Base-by-base conservation (phyloP, 1,140 invertebrate genomes). In the Leptopilina boulardi region DNA sequence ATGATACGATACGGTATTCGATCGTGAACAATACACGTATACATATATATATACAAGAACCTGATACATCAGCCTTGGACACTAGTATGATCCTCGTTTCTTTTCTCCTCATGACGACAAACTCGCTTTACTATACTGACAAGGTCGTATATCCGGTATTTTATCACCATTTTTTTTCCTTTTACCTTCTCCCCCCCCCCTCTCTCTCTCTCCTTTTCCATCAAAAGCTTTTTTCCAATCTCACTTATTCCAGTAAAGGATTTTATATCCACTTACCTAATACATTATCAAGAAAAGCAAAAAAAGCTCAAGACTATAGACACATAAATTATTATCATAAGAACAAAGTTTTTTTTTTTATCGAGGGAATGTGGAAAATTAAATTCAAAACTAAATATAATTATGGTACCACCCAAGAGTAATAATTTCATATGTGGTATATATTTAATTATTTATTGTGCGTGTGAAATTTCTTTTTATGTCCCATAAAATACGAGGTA, bases 1-100 rank as follows among this genome's bases (percentile, higher is more conserved):
- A 80, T 10, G 59, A 70, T 30, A 79, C 54, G 82, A 82, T 71
- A 77, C 59, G 83, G 73, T 79, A 66, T 76, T 73, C 76, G 83
- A 76, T 76, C 76, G 74, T 74, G 79, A 78, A 84, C 81, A 83
- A 84, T 83, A 71, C n/a, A 73, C 13, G 70, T 4, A 4, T 4
- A 38, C 34, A 81, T 51, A n/a, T n/a, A n/a, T n/a, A n/a, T n/a
- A n/a, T n/a, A n/a, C n/a, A 71, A 76, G 75, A 83, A 78, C 73
- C 66, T 77, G 80, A 82, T 78, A 79, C 82, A 76, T 79, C 76
- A 83, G 82, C 83, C 82, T 84, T 84, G 83, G 81, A 56, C 51
- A 56, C 47, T 34, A 10, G 26, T 41, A n/a, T 3, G 30, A 19
- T 59, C 30, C 18, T 54, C 51, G 30, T 74, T 74, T 59, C 18